Percentiles rank a stretch among this genome's conserved stretches.
Evolutionary conservation across 2,888 invertebrate genomes (phyloP).

Genomic region (Spodoptera picta): DNA sequence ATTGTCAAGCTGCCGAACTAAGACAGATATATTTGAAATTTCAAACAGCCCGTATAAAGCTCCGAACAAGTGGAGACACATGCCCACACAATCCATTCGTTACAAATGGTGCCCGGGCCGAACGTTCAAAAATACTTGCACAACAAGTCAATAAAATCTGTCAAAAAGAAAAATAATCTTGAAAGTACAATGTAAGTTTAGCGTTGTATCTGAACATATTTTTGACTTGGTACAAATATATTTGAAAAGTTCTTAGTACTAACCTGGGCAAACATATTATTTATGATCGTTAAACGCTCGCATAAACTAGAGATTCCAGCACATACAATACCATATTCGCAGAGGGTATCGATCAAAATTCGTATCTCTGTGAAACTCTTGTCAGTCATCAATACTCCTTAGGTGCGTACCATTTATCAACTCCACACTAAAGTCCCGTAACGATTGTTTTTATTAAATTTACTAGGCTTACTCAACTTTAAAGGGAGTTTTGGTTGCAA

Average conservation of each 20-base stretch:
- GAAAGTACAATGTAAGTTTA: constrained; percentile 47
- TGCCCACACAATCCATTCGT: constrained; percentile 37
- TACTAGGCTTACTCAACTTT: constrained; percentile 72
- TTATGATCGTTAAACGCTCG: constrained; percentile 23
- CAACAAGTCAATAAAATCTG: constrained; percentile 52
- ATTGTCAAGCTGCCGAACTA: constrained; percentile 14
- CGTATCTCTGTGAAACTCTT: constrained; percentile 15
- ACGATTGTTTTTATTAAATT: constrained; percentile 80
- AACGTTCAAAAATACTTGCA: constrained; percentile 47
- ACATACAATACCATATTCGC: not conserved
- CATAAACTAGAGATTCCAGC: not conserved
- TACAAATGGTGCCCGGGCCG: constrained; percentile 36
- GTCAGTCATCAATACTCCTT: constrained; percentile 35
- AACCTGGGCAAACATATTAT: constrained; percentile 19
- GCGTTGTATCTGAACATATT: constrained; percentile 42
- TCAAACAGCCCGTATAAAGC: constrained; percentile 33
- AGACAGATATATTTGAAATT: constrained; percentile 13
- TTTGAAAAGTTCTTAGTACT: constrained; percentile 32
- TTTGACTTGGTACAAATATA: constrained; percentile 33
- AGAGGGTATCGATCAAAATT: constrained; percentile 29
- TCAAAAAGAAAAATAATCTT: constrained; percentile 53
- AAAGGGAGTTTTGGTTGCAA: constrained; percentile 74
- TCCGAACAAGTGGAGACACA: constrained; percentile 28
- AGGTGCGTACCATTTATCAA: constrained; percentile 38
- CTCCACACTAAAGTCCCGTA: constrained; percentile 43